Evolutionary conservation across 2,113 vertebrate species (phyloP), one percentile per base, ranked within the genome.

Genomic region (Ictidomys tridecemlineatus): DNA sequence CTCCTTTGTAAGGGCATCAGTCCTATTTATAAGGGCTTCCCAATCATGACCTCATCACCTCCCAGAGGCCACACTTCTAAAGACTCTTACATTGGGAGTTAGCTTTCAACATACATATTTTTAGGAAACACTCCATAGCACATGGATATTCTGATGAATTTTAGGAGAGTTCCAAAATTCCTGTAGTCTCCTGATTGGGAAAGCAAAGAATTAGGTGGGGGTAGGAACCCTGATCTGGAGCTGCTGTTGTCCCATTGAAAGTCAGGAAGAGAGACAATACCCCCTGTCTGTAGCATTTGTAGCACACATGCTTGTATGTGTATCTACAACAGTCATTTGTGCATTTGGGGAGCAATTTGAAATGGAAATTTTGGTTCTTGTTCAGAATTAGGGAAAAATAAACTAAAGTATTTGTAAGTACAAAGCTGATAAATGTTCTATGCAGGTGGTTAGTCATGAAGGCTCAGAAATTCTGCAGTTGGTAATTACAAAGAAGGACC

Each of bases 311-410:
- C 28, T 82, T 39, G 8, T 53, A 39, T 72, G 20, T 56, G 11
- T 77, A 5, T 88, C 5, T 37, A 12, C 8, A 88, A 32, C 14
- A 88, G 34, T 78, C 74, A 92, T 74, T 73, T 69, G 30, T 63
- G 39, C 1, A 53, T 53, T 26, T 84, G 48, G 65, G 39, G 26
- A 37, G 51, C 20, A 26, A 74, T 83, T 84, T 42, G 28, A 58
- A 39, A 16, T 26, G 92, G 48, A 88, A 79, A 78, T 87, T n/a
- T 4, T 22, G 70, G 65, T 22, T 5, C 26, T 56, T 95, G 30
- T 76, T 80, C 24, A 91, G 67, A 96, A 77, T 85, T 83, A 77
- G 16, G 37, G n/a, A 16, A 73, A 86, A 94, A 85, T 39, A 53
- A 85, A 73, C 8, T 63, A 10, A n/a, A 72, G 8, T 53, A 56